Evolutionary conservation across 1,140 invertebrate genomes (phyloP), one percentile per base, ranked within the genome.

Genomic region (Eriosoma lanigerum): DNA sequence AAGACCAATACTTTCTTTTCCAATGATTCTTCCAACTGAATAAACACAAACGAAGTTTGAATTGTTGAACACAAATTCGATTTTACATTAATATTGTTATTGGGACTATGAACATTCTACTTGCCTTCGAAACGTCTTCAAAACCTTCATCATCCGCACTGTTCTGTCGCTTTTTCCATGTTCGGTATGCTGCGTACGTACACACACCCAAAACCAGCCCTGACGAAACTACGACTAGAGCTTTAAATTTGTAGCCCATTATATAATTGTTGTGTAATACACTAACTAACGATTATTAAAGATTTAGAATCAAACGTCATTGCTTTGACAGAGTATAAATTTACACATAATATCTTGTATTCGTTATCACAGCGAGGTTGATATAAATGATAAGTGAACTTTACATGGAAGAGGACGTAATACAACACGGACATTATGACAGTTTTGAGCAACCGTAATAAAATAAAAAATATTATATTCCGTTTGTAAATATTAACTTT

Each of bases 71-170:
- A 38, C 32, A 38, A 38, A 38, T 21, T 62, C 10, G 21, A 62
- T 15, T n/a, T 19, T 3, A 62, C n/a, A 17, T 29, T 32, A 70
- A 44, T 24, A 46, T n/a, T 26, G 32, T 73, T 15, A 15, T 54
- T 19, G 12, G 17, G 19, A 17, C 9, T n/a, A 9, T 58, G 12
- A 24, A 52, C 81, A 50, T 21, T 58, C 1, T 72, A 82, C 83
- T 83, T 83, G 87, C 87, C 85, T 86, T 87, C 5, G 85, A 83
- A 26, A 87, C 85, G 81, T 87, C 87, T 75, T 87, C 86, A 64
- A 87, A 87, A 50, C 87, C 86, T 83, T 87, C 86, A 80, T 87
- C 86, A 72, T 87, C 86, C 3, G 84, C 84, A 72, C 85, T 85
- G 32, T 85, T 83, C 81, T 86, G 84, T 73, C 85, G 83, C 80